A percentile compares a stretch with the other conserved stretches of the same genome.
Conservation (phyloP, 2,113 vertebrate genomes). For the Dicrurus megarhynchus region DNA sequence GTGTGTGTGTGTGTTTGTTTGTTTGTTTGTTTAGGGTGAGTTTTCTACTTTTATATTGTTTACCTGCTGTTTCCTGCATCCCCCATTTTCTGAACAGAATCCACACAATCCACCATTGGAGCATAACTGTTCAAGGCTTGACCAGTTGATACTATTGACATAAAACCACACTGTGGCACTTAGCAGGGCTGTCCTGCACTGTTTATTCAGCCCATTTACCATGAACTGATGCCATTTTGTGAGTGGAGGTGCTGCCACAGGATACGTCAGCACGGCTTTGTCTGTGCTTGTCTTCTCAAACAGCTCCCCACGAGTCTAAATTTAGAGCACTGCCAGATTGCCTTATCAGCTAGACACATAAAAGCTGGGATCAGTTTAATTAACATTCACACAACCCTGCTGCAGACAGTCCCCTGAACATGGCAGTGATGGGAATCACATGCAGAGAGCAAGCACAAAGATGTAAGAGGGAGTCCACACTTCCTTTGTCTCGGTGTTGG, state of each 20-base stretch:
- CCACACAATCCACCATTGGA: neutral
- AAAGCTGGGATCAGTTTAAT: constrained; percentile 11
- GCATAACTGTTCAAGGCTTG: neutral
- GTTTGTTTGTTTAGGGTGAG: neutral
- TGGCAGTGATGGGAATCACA: neutral
- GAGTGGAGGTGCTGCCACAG: neutral
- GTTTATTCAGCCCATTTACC: neutral
- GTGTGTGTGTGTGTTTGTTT: accelerated
- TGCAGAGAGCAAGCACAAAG: neutral
- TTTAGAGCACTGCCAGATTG: neutral
- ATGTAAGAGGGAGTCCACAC: neutral
- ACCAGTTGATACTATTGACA: neutral
- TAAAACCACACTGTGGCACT: accelerated
- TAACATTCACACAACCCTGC: neutral
- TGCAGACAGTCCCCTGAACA: neutral
- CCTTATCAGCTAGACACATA: neutral
- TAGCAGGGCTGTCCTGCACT: neutral
- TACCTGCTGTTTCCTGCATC: accelerated
- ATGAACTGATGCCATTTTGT: neutral
- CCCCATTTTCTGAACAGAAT: neutral
- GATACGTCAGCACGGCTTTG: accelerated
- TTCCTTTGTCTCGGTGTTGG: neutral
- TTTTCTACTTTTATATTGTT: neutral
- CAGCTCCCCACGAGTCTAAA: accelerated
- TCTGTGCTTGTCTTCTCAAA: neutral